Conservation (phyloP, 2,797 vertebrate species). For the Amblyraja radiata region DNA sequence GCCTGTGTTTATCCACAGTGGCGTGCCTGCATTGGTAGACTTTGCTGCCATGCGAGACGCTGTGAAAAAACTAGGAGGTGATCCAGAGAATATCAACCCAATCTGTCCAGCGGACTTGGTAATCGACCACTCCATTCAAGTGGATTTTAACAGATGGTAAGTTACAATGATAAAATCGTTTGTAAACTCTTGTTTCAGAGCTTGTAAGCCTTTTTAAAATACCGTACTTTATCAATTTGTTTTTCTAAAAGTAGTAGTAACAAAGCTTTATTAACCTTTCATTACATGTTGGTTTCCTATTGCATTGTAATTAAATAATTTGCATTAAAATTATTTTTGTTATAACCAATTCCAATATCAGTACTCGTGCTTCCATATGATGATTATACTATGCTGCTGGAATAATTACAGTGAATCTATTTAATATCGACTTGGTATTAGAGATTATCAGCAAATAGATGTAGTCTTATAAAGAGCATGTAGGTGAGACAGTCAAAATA, state of each 20-base stretch:
- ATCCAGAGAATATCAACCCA: conserved; percentile 93
- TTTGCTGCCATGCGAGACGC: conserved; percentile 96
- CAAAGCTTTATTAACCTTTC: not conserved
- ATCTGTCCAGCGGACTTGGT: conserved; percentile 90
- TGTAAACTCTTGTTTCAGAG: not conserved
- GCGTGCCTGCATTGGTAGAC: conserved; percentile 93
- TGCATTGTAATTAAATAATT: not conserved
- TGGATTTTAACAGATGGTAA: conserved; percentile 92
- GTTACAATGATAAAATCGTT: conserved; percentile 40
- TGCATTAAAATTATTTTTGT: not conserved
- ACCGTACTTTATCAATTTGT: not conserved
- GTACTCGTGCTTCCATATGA: no score
- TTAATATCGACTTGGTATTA: not conserved
- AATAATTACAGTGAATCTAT: not conserved
- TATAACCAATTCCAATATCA: not conserved
- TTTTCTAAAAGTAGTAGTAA: not conserved
- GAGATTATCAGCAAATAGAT: not conserved
- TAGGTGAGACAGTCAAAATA: not conserved
- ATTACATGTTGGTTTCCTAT: not conserved
- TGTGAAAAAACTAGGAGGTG: conserved; percentile 77
- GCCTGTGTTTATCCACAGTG: conserved; percentile 53
- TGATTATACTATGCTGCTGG: not conserved
- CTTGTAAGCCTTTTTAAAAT: not conserved
- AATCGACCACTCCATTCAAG: conserved; percentile 96
- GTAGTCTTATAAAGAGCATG: not conserved